Evolutionary conservation across 1,140 invertebrate genomes (phyloP), one percentile per base, ranked within the genome.

Genomic region (Periplaneta americana): DNA sequence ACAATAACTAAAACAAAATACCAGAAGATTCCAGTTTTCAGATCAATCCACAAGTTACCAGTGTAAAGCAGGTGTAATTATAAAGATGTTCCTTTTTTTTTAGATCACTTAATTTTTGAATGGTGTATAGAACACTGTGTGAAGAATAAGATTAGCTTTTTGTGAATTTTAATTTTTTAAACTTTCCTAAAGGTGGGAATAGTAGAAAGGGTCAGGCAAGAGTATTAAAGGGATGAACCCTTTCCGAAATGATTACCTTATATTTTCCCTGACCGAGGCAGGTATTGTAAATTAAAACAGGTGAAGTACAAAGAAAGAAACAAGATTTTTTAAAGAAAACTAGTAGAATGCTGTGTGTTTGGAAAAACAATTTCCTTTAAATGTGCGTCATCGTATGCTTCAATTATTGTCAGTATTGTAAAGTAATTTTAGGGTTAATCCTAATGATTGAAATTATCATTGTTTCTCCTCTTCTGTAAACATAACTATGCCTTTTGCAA

Each of bases 211-310:
- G 34, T 75, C 28, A 75, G 35, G 39, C n/a, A 37, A 66, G 18
- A 74, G n/a, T 34, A 75, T 34, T 32, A 80, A 80, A 80, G 80
- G 80, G 80, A 80, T 80, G 80, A 80, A 80, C 80, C 80, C 80
- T 80, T 80, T 80, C 28, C 31, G 34, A 78, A 22, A 36, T 36
- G 36, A 78, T 36, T 36, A 36, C 33, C 34, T 28, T 78, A 37
- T 31, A 78, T 78, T 39, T 78, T 78, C n/a, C 34, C 36, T 78
- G 34, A 36, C 76, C 76, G 35, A 36, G 35, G 34, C 34, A 78
- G 1, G 34, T 36, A n/a, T 37, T 78, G 34, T 78, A 28, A 36
- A 31, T 34, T 78, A 36, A 78, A 78, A 78, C 35, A 34, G 28
- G 22, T 37, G 11, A 78, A 36, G 76, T 66, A 66, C 48, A 78